Evolutionary conservation across 1,140 invertebrate species (phyloP).

Genomic region (Neodiprion pinetum): DNA sequence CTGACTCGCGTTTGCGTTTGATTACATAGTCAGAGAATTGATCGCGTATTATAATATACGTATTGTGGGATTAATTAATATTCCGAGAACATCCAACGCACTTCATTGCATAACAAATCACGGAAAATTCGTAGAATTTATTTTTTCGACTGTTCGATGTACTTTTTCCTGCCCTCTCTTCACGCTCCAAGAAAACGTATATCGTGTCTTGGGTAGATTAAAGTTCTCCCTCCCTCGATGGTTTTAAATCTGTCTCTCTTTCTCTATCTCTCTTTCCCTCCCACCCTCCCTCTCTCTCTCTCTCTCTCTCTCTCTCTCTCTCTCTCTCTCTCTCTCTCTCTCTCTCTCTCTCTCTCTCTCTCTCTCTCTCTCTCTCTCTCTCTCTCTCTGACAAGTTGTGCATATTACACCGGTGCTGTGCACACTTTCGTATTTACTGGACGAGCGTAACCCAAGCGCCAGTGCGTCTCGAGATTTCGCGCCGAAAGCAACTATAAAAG

Average conservation of each 20-base stretch:
- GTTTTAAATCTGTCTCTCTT: too few relatives aligned
- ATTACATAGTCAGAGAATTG: neutral
- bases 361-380: neutral
- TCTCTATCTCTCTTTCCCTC: too few relatives aligned
- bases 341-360: neutral
- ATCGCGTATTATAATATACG: too few relatives aligned
- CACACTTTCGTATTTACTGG: constrained; percentile 46
- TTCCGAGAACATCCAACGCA: neutral
- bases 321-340: neutral
- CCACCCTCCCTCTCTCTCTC: neutral
- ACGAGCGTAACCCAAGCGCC: constrained; percentile 41
- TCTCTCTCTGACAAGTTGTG: neutral
- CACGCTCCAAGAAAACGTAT: neutral
- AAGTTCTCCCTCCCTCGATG: too few relatives aligned
- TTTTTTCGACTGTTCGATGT: too few relatives aligned
- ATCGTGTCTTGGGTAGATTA: neutral
- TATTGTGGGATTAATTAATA: neutral
- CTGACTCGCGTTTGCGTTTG: neutral
- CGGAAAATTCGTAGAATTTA: too few relatives aligned
- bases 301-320: neutral
- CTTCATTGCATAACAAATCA: neutral
- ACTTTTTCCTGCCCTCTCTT: too few relatives aligned
- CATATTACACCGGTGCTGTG: constrained; percentile 16
- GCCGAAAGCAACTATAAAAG: constrained; percentile 35
- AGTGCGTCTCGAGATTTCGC: constrained; percentile 48